Evolutionary conservation across 1,140 invertebrate species (phyloP), one percentile per base, ranked within the genome.

Genomic region (Amyelois transitella): DNA sequence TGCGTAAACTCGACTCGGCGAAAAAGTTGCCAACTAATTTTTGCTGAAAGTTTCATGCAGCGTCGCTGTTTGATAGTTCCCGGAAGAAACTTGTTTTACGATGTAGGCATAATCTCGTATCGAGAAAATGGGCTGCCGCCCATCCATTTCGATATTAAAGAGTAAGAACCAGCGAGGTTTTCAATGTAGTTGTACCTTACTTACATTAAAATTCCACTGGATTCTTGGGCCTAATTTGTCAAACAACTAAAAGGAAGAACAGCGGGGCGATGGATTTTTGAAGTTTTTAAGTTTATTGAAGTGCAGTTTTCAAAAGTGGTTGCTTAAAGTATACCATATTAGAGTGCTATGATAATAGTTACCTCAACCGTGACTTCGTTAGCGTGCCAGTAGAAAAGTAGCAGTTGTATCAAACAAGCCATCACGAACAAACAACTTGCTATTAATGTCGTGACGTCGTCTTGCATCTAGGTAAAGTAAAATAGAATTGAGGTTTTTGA

Each of bases 321-420:
- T n/a, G n/a, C n/a, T n/a, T 18, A 28, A 52, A 47, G 10, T 32
- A 19, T 0, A 17, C n/a, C 49, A 19, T 14, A 43, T 51, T 6
- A 22, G 24, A 28, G 25, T 47, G n/a, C 43, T 32, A 21, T 22
- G 5, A 28, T 28, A 28, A 28, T 48, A 62, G 24, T 58, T 58
- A 77, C 77, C 63, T 72, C 64, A 43, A 62, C 22, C 5, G 66
- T 72, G 10, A 77, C 77, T 53, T 76, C 66, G 25, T 72, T 80
- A 53, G 67, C 66, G 48, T 69, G 65, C 77, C 77, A 80, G 53
- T 80, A 80, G 48, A 77, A 76, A 0, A 74, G 49, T 3, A 80
- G 55, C 8, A 80, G 62, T 47, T 80, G 69, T 18, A 76, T 69
- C 20, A 80, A 43, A 48, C 75, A 76, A 2, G 66, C 72, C 14